Evolutionary conservation across 2,797 vertebrate genomes (phyloP).

Genomic region (Scolopax rusticola): DNA sequence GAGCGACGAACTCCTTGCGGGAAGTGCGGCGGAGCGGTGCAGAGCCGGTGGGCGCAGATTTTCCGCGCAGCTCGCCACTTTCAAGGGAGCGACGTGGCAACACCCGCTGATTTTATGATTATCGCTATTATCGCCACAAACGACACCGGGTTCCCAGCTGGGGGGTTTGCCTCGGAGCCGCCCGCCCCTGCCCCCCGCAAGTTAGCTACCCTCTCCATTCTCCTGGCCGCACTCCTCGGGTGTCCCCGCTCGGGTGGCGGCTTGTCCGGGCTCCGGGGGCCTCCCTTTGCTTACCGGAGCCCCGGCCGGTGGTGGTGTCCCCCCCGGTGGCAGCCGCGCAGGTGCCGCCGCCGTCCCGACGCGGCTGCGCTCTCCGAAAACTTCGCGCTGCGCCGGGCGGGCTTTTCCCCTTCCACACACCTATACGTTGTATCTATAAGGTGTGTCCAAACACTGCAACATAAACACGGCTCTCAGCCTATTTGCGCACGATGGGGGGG

Average conservation of each 20-base stretch:
- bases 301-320: background rate
- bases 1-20: constrained; percentile 81
- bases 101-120: background rate
- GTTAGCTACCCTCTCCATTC: background rate
- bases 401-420: background rate
- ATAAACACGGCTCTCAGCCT: fast-evolving
- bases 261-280: background rate
- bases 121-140: too few species aligned
- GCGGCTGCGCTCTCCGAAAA: background rate
- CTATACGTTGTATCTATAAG: fast-evolving
- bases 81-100: background rate
- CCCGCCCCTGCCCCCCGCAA: too few species aligned
- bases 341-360: background rate
- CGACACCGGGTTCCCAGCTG: background rate
- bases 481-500: background rate
- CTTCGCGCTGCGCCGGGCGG: background rate
- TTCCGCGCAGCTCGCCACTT: background rate
- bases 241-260: background rate
- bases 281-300: background rate
- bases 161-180: too few species aligned
- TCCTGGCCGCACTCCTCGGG: too few species aligned
- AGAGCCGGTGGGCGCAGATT: background rate
- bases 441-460: background rate
- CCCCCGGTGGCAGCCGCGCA: background rate
- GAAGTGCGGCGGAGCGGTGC: constrained; percentile 24